Percentiles rank a stretch among this genome's conserved stretches.
Evolutionary conservation across 2,888 invertebrate species (phyloP).

Genomic region (Cephus runcator): DNA sequence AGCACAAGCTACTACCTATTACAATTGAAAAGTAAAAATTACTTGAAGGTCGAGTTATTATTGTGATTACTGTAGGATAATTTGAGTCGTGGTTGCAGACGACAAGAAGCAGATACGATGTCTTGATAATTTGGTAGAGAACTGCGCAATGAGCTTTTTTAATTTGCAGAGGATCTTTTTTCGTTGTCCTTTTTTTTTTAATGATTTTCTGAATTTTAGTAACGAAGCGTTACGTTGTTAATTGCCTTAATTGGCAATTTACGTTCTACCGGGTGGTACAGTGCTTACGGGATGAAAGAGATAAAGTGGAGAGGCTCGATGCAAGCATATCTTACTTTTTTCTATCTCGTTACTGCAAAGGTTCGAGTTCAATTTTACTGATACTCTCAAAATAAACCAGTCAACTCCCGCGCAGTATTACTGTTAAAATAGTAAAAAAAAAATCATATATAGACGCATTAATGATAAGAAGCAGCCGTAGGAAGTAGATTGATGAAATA

Average conservation of each 20-base stretch:
- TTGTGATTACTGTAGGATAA: neutral
- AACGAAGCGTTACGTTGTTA: conserved; percentile 1
- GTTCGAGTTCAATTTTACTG: conserved; percentile 2
- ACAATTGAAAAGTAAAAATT: neutral
- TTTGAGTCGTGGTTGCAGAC: neutral
- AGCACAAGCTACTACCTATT: neutral
- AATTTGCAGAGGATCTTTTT: neutral
- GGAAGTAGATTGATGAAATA: neutral
- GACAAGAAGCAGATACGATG: neutral
- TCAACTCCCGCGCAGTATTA: neutral
- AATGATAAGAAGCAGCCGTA: conserved; percentile 4
- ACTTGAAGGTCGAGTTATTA: neutral
- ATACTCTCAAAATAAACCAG: neutral
- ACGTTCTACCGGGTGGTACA: neutral
- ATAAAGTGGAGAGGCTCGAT: conserved; percentile 9
- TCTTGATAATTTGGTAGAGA: neutral
- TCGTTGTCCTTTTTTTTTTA: neutral
- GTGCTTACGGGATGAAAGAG: neutral
- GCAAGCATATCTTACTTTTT: neutral
- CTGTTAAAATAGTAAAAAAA: conserved; percentile 4
- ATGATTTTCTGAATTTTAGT: neutral
- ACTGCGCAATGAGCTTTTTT: neutral
- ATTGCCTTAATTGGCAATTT: neutral
- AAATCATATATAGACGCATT: neutral
- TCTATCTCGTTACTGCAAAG: conserved; percentile 1